Conservation (phyloP, 1,140 invertebrate genomes). For the Ceratoteleas bidentatus region DNA sequence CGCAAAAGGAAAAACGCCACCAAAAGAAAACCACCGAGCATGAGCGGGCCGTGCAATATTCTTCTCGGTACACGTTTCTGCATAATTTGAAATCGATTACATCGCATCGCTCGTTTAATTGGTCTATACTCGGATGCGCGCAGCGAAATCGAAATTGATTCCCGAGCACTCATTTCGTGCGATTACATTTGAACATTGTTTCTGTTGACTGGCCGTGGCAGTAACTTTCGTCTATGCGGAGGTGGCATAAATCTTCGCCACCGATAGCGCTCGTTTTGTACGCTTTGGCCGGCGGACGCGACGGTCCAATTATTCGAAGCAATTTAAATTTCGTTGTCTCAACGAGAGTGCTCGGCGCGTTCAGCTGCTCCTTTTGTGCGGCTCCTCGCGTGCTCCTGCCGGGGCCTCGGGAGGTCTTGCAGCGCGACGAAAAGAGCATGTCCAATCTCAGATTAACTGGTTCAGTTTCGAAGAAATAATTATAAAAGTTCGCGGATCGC, state of each 20-base stretch:
- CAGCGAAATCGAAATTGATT: constrained; percentile 61
- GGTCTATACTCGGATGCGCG: constrained; percentile 49
- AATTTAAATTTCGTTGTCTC: constrained; percentile 69
- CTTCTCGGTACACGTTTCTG: constrained; percentile 58
- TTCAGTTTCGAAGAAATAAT: constrained; percentile 69
- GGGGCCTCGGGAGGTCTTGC: constrained; percentile 52
- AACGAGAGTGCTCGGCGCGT: constrained; percentile 22
- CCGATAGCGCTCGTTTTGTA: constrained; percentile 55
- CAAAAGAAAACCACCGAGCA: constrained; percentile 41
- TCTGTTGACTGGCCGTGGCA: constrained; percentile 52
- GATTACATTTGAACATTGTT: constrained; percentile 63
- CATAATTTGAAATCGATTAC: constrained; percentile 65
- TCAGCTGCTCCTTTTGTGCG: constrained; percentile 50
- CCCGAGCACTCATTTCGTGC: constrained; percentile 53
- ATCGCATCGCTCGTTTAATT: constrained; percentile 64
- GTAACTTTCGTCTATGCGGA: constrained; percentile 62
- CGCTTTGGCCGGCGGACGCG: constrained; percentile 53
- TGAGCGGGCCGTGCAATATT: constrained; percentile 52
- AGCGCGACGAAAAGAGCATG: constrained; percentile 65
- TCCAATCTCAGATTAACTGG: constrained; percentile 67
- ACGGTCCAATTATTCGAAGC: constrained; percentile 69
- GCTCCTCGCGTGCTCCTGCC: constrained; percentile 43
- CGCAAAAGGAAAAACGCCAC: constrained; percentile 23
- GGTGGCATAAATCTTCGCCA: constrained; percentile 64
- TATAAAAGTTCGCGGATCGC: constrained; percentile 71